Conservation (phyloP, 2,113 vertebrate species). For the Neogale vison region DNA sequence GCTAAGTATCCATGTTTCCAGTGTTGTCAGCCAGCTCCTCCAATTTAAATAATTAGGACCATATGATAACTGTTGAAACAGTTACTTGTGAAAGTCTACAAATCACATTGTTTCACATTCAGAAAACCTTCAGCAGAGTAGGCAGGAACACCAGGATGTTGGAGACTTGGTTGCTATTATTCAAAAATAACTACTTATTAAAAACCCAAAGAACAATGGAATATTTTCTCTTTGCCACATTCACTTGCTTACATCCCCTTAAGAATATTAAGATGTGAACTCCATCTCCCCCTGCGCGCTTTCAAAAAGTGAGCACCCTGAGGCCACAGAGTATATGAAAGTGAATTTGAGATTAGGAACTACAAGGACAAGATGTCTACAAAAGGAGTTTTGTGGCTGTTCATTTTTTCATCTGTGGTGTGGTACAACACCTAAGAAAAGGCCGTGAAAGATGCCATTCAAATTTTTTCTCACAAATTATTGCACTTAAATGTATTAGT, state of each 20-base stretch:
- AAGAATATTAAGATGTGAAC: constrained; percentile 41
- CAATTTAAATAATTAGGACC: constrained; percentile 82
- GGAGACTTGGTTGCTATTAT: not conserved
- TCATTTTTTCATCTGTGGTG: not conserved
- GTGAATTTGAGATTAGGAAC: not conserved
- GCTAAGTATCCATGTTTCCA: constrained; percentile 81
- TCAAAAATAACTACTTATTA: constrained; percentile 36
- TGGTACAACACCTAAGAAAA: not conserved
- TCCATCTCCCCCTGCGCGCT: too few species aligned
- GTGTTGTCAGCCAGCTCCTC: constrained; percentile 52
- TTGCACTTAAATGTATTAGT: not conserved
- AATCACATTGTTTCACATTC: constrained; percentile 74
- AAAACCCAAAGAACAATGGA: not conserved
- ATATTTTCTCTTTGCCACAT: not conserved
- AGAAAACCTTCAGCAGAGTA: constrained; percentile 57
- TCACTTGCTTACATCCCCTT: not conserved
- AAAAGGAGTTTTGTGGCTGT: not conserved
- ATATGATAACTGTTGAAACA: constrained; percentile 80
- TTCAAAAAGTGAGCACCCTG: not conserved
- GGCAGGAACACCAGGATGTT: not conserved
- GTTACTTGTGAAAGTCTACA: constrained; percentile 79
- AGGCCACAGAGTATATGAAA: constrained; percentile 25
- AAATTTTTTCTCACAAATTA: not conserved
- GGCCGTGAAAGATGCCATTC: not conserved
- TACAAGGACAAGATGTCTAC: not conserved